Base-by-base conservation (phyloP, 2,888 invertebrate genomes). In the Cephus sareptanus region DNA sequence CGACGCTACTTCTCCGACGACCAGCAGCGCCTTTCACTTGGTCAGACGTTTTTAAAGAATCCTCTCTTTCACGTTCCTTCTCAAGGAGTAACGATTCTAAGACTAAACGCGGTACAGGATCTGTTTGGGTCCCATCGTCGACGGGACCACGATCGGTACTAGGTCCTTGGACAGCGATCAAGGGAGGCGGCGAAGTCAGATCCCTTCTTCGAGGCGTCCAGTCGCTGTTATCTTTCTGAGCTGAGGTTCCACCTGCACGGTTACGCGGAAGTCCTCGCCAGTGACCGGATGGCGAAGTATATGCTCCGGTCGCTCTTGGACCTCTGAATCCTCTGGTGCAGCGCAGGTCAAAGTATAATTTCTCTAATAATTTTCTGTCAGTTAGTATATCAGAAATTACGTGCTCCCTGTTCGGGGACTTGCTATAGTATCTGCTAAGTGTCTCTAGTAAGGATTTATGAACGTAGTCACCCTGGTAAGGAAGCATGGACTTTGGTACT, bases 1-100 rank as follows among this genome's bases (percentile, higher is more conserved):
- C 96, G 23, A 96, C 95, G 89, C 96, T 96, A 85, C 96, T 96
- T 85, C 95, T 94, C 74, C 96, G 93, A 11, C 95, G 92, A 31
- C 92, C 85, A 1, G 80, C 34, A 90, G 93, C 76, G 79, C 83
- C 3, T 92, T 89, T 76, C 74, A 34, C 84, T 85, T 80, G 91
- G 91, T 83, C 93, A 92, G 91, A 80, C 84, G 91, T 92, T 75
- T 92, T 92, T 35, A 90, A 90, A 81, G 93, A 93, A 70, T 93
- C 93, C 83, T 93, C 93, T 76, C 89, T 74, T 91, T 80, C 11
- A 84, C 79, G 81, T 40, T 93, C 93, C 79, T 88, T 92, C 77
- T 94, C 93, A 1, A 91, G 91, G 23, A 93, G 92, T n/a, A 93
- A 89, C 40, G 92, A 89, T 0, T 90, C 89, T 77, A 95, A 87